A percentile compares a stretch with the other conserved stretches of the same genome.
Evolutionary conservation across 92 coral and sea anemone species (phyloP).

Genomic region (Actinostola sp.): DNA sequence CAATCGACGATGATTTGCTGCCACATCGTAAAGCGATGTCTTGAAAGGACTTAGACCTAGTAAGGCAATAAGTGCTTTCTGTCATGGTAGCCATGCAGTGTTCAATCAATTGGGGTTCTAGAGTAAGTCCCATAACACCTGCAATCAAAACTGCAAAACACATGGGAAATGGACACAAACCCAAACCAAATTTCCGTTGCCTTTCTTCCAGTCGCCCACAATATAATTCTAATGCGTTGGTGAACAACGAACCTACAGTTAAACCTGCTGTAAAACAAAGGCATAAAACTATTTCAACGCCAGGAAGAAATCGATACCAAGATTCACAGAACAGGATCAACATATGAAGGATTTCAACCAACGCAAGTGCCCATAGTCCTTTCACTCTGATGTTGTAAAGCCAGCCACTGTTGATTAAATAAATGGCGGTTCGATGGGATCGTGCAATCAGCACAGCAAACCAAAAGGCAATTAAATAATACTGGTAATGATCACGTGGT

Average conservation of each 20-base stretch:
- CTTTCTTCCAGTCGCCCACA: constrained; percentile 62
- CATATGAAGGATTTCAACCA: constrained; percentile 60
- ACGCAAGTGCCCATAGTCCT: constrained; percentile 62
- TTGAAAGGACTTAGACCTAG: too few relatives aligned
- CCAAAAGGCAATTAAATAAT: constrained; percentile 57
- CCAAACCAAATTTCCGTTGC: constrained; percentile 74
- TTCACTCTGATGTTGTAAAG: constrained; percentile 56
- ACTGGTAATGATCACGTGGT: constrained; percentile 85
- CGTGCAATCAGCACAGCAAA: constrained; percentile 72
- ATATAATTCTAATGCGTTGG: constrained; percentile 61
- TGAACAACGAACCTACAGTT: constrained; percentile 57
- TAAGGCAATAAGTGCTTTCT: constrained; percentile 67
- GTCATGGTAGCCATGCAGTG: constrained; percentile 59
- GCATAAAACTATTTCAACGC: constrained; percentile 55
- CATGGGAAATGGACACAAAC: constrained; percentile 71
- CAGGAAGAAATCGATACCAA: constrained; percentile 83
- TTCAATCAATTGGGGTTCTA: constrained; percentile 59
- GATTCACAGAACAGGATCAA: constrained; percentile 60
- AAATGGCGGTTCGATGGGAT: constrained; percentile 57
- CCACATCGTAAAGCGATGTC: too few relatives aligned
- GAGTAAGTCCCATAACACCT: constrained; percentile 62
- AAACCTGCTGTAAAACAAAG: constrained; percentile 67
- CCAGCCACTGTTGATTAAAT: constrained; percentile 48
- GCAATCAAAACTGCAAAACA: constrained; percentile 66
- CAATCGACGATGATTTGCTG: too few relatives aligned